Base-by-base conservation (phyloP, 37 sponge, comb jelly and placozoan species). In the Ephydatia muelleri region DNA sequence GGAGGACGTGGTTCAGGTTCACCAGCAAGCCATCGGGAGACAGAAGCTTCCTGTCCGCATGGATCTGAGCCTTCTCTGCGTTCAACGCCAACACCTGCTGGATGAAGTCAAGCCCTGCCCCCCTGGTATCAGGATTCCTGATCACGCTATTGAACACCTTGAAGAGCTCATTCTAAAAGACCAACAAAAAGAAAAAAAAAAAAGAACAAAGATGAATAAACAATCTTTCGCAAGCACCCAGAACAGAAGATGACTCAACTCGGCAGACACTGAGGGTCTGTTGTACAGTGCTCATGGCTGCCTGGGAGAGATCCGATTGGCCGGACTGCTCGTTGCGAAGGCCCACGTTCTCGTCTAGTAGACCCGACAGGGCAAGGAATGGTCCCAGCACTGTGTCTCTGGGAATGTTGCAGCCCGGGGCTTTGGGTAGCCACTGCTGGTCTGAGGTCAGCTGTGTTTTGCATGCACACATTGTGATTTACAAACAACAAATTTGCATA, bases 1-100 rank as follows among this genome's bases (percentile, higher is more conserved):
- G 92, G 26, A 98, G 71, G 0, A 96, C 91, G 3, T 79, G 57
- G 32, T 93, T 78, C 32, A 98, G 82, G 75, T 98, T 98, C 35
- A 87, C 76, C 86, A 93, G 80, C 48, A 92, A 87, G 6, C 95
- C 92, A 73, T 95, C 92, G 67, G 86, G 77, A 26, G 79, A 70
- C 43, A 70, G 30, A 5, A 30, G 35, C 78, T 47, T 47, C 48
- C 57, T 25, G 26, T 26, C 69, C 73, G 85, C 91, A 36, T 85
- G 80, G 16, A 92, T 43, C 30, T 82, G 57, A 37, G 86, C 34
- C 68, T 78, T 86, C 67, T 89, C 81, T 1, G 72, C 71, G 38
- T 95, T 95, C 38, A 78, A 0, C 14, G 79, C 33, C 25, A 95
- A 16, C 3, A 88, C 77, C 32, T 75, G 64, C 32, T 91, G 91